Percentiles rank a stretch among this genome's conserved stretches.
Conservation (phyloP, 2,888 invertebrate species). For the Epiblema foenella region DNA sequence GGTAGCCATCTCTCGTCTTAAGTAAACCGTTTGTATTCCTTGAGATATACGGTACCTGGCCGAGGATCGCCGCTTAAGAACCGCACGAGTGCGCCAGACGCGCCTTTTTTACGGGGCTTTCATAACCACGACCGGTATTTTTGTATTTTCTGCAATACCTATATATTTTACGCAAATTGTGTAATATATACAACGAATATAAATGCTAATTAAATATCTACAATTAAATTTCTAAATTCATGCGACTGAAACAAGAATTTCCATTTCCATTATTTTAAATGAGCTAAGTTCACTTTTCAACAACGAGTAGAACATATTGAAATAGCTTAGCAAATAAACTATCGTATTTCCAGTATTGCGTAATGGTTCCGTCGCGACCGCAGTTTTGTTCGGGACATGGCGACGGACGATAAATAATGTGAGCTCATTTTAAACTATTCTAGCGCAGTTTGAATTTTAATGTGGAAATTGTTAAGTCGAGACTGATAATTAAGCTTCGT, state of each 20-base stretch:
- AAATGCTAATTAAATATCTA: too few species aligned
- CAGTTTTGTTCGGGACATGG: constrained; percentile 22
- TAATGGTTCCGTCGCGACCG: not conserved
- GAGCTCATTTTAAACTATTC: constrained; percentile 29
- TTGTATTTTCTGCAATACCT: not conserved
- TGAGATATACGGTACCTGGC: constrained; percentile 20
- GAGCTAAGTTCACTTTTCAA: too few species aligned
- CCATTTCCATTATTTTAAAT: too few species aligned
- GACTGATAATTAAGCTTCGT: not conserved
- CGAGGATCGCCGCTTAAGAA: constrained; percentile 20
- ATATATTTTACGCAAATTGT: not conserved
- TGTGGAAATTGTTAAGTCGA: not conserved
- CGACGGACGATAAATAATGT: constrained; percentile 29
- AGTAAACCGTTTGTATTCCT: constrained; percentile 33
- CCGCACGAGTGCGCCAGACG: constrained; percentile 21
- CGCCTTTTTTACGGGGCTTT: constrained; percentile 16
- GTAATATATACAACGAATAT: too few species aligned
- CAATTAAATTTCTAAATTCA: too few species aligned
- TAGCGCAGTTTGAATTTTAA: constrained; percentile 13
- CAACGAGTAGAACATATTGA: not conserved
- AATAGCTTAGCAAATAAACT: constrained; percentile 19
- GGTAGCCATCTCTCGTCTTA: not conserved
- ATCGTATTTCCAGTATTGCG: constrained; percentile 5
- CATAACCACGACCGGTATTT: not conserved
- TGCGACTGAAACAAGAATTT: too few species aligned